Evolutionary conservation across 1,140 invertebrate species (phyloP).

Genomic region (Prorops nasuta): DNA sequence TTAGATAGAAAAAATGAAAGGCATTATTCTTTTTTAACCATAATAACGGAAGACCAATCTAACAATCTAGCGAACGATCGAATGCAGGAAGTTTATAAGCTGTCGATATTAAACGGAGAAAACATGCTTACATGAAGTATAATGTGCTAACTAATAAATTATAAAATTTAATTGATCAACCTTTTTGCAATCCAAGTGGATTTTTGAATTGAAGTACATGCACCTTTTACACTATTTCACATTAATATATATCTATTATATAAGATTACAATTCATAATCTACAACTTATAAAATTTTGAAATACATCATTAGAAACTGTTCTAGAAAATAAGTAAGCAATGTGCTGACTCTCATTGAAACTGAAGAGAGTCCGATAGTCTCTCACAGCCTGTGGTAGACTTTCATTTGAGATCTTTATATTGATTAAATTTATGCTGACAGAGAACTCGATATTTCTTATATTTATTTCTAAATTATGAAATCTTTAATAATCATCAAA

Average conservation of each 20-base stretch:
- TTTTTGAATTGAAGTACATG: constrained; percentile 25
- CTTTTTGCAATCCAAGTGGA: constrained; percentile 23
- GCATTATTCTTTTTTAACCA: neutral
- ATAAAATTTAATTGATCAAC: too few species aligned
- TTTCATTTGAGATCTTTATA: constrained; percentile 38
- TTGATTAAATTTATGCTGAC: neutral
- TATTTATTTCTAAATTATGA: neutral
- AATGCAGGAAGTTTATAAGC: too few species aligned
- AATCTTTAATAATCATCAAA: neutral
- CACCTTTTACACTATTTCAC: constrained; percentile 33
- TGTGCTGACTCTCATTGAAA: constrained; percentile 23
- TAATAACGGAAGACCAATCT: too few species aligned
- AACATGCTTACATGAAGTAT: too few species aligned
- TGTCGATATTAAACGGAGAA: too few species aligned
- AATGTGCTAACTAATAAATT: too few species aligned
- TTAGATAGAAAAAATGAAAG: constrained; percentile 3
- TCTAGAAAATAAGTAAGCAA: constrained; percentile 38
- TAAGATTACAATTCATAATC: constrained; percentile 29
- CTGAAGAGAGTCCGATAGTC: constrained; percentile 26
- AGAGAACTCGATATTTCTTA: neutral
- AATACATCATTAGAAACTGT: constrained; percentile 26
- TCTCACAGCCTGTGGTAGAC: constrained; percentile 41
- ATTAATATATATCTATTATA: too few species aligned
- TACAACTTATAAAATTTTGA: constrained; percentile 32
- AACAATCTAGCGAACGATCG: too few species aligned